These are phyloP conservation scores for Drosophila pectinifera DNA, from an alignment of 1,140 invertebrate genomes.

Conservation along the genomic window DNA sequence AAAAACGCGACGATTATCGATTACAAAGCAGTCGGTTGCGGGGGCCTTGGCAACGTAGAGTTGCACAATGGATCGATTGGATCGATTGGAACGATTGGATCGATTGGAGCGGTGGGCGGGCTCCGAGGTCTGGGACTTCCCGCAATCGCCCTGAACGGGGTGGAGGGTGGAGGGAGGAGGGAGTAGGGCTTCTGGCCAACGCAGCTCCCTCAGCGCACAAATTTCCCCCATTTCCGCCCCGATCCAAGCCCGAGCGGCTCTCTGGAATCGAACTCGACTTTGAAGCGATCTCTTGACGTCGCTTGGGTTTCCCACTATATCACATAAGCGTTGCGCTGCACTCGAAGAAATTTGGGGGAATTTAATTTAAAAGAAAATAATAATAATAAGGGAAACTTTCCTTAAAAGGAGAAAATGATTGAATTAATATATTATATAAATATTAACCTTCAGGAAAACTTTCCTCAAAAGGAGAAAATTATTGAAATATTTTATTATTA, in stretches of 20 bases:
- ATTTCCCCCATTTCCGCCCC: conserved; percentile 39
- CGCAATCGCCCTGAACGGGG: conserved; percentile 21
- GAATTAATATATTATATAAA: too few species aligned
- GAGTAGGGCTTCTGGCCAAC: background rate
- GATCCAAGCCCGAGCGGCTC: background rate
- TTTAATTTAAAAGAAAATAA: background rate
- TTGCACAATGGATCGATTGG: conserved; percentile 27
- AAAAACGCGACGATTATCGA: conserved; percentile 29
- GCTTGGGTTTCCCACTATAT: conserved; percentile 41
- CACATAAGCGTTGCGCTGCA: conserved; percentile 22
- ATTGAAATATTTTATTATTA: too few species aligned
- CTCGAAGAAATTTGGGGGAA: background rate
- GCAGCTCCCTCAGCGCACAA: too few species aligned
- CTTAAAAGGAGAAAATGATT: too few species aligned
- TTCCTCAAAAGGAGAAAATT: too few species aligned
- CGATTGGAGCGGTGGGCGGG: conserved; percentile 12
- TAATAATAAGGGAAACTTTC: too few species aligned
- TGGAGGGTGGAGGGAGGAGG: too few species aligned
- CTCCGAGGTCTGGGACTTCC: conserved; percentile 29
- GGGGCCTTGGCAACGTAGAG: conserved; percentile 16
- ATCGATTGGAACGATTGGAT: conserved; percentile 1
- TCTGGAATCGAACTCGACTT: conserved; percentile 7
- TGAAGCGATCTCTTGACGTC: background rate
- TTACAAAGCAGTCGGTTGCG: conserved; percentile 21
- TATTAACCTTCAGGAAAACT: too few species aligned